Conservation (phyloP, 2,113 vertebrate species). For the Zootoca vivipara region DNA sequence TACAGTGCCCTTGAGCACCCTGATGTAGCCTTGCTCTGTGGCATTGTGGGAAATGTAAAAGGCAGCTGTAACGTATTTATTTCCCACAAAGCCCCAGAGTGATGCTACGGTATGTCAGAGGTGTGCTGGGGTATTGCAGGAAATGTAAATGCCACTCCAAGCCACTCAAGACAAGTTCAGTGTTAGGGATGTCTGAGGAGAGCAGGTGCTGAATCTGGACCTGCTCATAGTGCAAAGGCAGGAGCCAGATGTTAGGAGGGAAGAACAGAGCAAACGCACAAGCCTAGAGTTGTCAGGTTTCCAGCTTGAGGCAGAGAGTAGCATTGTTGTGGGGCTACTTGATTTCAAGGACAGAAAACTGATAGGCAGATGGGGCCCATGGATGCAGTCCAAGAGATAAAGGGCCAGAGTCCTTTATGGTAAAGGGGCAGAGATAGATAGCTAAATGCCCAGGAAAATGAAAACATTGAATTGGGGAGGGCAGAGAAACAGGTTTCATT, state of each 20-base stretch:
- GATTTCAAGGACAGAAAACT: neutral
- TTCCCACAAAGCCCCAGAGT: too few relatives aligned
- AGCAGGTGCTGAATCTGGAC: neutral
- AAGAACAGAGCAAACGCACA: neutral
- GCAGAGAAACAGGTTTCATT: neutral
- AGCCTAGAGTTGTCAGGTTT: neutral
- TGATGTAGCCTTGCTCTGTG: neutral
- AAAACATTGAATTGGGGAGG: too few relatives aligned
- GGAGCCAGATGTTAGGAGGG: neutral
- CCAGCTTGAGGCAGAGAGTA: neutral
- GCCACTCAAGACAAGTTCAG: neutral
- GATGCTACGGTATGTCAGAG: too few relatives aligned
- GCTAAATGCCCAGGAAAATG: neutral
- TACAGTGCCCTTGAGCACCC: neutral
- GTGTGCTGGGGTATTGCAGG: neutral
- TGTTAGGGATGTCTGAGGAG: neutral
- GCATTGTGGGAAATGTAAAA: neutral
- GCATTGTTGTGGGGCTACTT: neutral
- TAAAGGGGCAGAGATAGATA: neutral
- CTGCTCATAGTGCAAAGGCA: neutral
- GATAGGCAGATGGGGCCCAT: neutral
- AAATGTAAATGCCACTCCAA: neutral
- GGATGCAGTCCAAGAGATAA: neutral
- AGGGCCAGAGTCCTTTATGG: neutral
- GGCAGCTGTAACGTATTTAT: neutral